phyloP scores from a whole-genome alignment of 1,140 invertebrate genomes.

The Drosophila bocki region DNA sequence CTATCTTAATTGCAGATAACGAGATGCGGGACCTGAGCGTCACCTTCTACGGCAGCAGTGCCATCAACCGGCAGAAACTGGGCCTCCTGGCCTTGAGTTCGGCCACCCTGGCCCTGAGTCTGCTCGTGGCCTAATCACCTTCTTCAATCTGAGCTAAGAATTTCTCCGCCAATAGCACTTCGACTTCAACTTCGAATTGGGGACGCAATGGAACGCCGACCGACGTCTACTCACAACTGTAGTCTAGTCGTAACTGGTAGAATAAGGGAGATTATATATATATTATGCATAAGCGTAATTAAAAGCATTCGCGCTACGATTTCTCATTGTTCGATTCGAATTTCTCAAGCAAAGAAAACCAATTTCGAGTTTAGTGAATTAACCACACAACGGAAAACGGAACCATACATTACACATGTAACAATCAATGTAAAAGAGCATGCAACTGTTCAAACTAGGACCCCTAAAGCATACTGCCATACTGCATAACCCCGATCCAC shows the following conservation, averaged over 20 bases:
- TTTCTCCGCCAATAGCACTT: constrained; percentile 77
- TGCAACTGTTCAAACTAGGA: constrained; percentile 66
- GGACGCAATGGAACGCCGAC: constrained; percentile 8
- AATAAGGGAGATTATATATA: constrained; percentile 15
- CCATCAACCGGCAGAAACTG: constrained; percentile 70
- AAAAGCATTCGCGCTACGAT: constrained; percentile 37
- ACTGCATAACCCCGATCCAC: constrained; percentile 7
- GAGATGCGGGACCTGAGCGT: constrained; percentile 84
- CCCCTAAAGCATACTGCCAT: constrained; percentile 27
- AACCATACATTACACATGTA: constrained; percentile 70
- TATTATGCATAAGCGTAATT: constrained; percentile 26
- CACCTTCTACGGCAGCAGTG: constrained; percentile 82
- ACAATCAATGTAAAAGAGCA: constrained; percentile 81
- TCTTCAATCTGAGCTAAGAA: constrained; percentile 59
- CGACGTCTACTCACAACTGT: constrained; percentile 34
- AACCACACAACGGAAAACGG: constrained; percentile 56
- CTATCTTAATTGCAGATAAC: constrained; percentile 73
- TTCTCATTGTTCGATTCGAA: constrained; percentile 50
- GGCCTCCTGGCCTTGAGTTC: constrained; percentile 61
- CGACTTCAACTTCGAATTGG: constrained; percentile 34
- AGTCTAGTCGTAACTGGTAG: constrained; percentile 45
- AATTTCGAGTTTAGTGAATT: constrained; percentile 42
- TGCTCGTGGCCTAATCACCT: constrained; percentile 60
- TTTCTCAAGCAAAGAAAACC: constrained; percentile 42
- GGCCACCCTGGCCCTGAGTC: constrained; percentile 58